These are phyloP conservation scores for Zosterops borbonicus DNA, from an alignment of 2,113 vertebrate species.

Conservation along the genomic window DNA sequence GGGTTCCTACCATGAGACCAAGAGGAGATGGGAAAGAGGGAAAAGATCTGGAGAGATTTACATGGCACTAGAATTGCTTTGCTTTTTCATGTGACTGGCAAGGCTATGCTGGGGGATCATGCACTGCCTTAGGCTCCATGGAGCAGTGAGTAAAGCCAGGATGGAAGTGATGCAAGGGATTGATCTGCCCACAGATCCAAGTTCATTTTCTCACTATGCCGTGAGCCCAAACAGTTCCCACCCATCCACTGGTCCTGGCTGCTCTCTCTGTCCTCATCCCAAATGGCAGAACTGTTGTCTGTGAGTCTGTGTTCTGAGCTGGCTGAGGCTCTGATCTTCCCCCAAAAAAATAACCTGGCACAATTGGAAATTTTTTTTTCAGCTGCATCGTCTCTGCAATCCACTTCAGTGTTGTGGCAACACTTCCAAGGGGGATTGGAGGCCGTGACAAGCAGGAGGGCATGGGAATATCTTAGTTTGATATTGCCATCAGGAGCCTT, in stretches of 20 bases:
- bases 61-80: neutral
- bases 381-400: neutral
- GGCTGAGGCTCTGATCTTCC: neutral
- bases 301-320: neutral
- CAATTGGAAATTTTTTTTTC: neutral
- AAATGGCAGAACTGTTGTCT: fast-evolving
- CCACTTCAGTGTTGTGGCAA: conserved; percentile 19
- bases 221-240: neutral
- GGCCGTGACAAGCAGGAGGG: neutral
- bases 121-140: neutral
- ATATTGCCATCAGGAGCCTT: neutral
- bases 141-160: neutral
- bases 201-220: neutral
- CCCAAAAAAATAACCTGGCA: neutral
- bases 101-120: neutral
- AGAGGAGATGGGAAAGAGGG: neutral
- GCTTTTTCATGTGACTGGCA: neutral
- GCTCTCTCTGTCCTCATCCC: neutral
- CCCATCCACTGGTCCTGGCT: neutral
- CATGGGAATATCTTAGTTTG: neutral
- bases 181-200: neutral
- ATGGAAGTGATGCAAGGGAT: neutral
- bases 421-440: neutral
- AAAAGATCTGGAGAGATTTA: neutral
- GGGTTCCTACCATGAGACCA: fast-evolving